These are phyloP conservation scores for Heterotis niloticus DNA, from an alignment of 2,113 vertebrate species.

Conservation along the genomic window DNA sequence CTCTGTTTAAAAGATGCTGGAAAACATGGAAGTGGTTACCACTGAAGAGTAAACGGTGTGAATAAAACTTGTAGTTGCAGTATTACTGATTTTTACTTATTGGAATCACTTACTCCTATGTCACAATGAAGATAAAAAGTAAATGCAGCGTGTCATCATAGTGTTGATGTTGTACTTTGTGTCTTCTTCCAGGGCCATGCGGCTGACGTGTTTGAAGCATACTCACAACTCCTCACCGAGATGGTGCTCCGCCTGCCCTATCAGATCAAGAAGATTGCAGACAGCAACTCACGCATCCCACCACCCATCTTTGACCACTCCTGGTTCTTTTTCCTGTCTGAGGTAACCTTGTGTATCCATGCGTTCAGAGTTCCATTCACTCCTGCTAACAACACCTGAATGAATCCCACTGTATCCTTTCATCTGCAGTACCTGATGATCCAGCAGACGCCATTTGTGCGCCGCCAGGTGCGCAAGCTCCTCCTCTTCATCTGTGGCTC, in stretches of 20 bases:
- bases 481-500: constrained; percentile 96
- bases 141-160: not conserved
- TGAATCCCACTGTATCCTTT: not conserved
- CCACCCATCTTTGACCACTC: constrained; percentile 95
- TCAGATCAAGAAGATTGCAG: constrained; percentile 98
- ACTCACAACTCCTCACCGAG: constrained; percentile 94
- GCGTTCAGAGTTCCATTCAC: too few relatives aligned
- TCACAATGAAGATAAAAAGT: too few relatives aligned
- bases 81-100: too few relatives aligned
- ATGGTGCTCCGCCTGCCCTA: constrained; percentile 96
- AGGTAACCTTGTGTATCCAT: constrained; percentile 61
- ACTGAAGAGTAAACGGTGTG: too few relatives aligned
- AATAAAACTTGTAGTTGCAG: too few relatives aligned
- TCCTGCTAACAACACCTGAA: not conserved
- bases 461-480: constrained; percentile 93
- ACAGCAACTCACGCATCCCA: constrained; percentile 87
- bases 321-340: constrained; percentile 96
- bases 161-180: not conserved
- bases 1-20: too few relatives aligned
- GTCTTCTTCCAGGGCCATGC: constrained; percentile 79
- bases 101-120: too few relatives aligned
- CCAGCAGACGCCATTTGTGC: constrained; percentile 94
- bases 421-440: constrained; percentile 89
- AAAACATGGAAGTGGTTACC: too few relatives aligned
- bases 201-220: constrained; percentile 96